Conservation (phyloP, 2,888 invertebrate species). For the Pristionchus mayeri region DNA sequence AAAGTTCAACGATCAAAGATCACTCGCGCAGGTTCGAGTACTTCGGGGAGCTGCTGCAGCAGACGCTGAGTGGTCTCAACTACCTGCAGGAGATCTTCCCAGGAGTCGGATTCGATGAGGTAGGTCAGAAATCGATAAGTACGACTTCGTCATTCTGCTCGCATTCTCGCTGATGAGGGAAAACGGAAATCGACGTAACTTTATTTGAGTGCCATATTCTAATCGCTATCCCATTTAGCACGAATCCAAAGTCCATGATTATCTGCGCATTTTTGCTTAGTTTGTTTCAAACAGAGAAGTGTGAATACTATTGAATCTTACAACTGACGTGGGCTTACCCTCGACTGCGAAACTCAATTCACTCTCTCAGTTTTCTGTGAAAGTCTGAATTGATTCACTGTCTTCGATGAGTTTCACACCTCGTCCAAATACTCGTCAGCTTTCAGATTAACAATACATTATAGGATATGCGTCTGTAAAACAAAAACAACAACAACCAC, state of each 20-base stretch:
- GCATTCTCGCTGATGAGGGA: too few species aligned
- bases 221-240: too few species aligned
- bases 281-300: too few species aligned
- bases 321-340: background rate
- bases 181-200: too few species aligned
- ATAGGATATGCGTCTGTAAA: too few species aligned
- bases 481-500: background rate
- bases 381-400: background rate
- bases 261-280: too few species aligned
- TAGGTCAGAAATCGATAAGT: too few species aligned
- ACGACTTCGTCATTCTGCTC: too few species aligned
- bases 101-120: slow-evolving; percentile 70
- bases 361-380: background rate
- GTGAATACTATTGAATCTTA: too few species aligned
- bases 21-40: slow-evolving; percentile 75
- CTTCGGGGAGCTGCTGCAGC: slow-evolving; percentile 75
- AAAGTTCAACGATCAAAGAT: too few species aligned
- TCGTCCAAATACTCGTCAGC: background rate
- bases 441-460: background rate
- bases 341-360: background rate
- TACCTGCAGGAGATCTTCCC: slow-evolving; percentile 72
- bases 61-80: slow-evolving; percentile 71
- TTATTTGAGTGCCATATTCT: too few species aligned
- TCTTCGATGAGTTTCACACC: background rate
- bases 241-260: too few species aligned